These are phyloP conservation scores for Dendroctonus valens DNA, from an alignment of 1,140 invertebrate genomes.

Conservation along the genomic window DNA sequence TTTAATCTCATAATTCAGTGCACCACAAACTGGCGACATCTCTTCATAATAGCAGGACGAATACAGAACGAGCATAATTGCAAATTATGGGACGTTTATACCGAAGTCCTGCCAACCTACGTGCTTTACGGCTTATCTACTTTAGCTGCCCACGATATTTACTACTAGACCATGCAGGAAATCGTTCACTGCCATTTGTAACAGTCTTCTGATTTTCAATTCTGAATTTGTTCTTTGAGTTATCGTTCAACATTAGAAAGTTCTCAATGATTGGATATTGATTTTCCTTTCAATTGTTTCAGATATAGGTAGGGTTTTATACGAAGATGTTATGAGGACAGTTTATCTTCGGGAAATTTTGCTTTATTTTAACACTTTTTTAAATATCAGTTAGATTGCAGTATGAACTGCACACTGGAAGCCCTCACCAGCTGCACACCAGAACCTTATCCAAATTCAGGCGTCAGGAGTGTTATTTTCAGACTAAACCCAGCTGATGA, in stretches of 20 bases:
- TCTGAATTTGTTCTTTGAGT: not conserved
- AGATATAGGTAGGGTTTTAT: too few relatives aligned
- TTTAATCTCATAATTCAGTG: conserved; percentile 14
- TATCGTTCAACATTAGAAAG: not conserved
- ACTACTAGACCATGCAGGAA: conserved; percentile 39
- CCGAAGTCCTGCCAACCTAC: conserved; percentile 44
- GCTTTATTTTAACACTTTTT: too few relatives aligned
- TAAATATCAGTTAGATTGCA: too few relatives aligned
- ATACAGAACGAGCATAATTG: conserved; percentile 47
- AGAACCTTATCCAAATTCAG: too few relatives aligned
- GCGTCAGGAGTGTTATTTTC: too few relatives aligned
- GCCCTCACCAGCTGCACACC: too few relatives aligned
- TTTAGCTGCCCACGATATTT: conserved; percentile 41
- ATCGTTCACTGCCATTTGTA: conserved; percentile 26
- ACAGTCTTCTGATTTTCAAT: conserved; percentile 13
- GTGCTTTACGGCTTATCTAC: conserved; percentile 43
- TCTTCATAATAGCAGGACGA: conserved; percentile 44
- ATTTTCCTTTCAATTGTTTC: too few relatives aligned
- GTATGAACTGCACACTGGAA: too few relatives aligned
- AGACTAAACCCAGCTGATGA: too few relatives aligned
- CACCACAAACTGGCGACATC: conserved; percentile 42
- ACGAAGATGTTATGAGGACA: too few relatives aligned
- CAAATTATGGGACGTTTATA: conserved; percentile 48
- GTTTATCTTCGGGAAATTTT: too few relatives aligned
- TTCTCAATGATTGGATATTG: not conserved